These are phyloP conservation scores for Dendrocopos noguchii DNA, from an alignment of 2,113 vertebrate genomes.

Conservation along the genomic window DNA sequence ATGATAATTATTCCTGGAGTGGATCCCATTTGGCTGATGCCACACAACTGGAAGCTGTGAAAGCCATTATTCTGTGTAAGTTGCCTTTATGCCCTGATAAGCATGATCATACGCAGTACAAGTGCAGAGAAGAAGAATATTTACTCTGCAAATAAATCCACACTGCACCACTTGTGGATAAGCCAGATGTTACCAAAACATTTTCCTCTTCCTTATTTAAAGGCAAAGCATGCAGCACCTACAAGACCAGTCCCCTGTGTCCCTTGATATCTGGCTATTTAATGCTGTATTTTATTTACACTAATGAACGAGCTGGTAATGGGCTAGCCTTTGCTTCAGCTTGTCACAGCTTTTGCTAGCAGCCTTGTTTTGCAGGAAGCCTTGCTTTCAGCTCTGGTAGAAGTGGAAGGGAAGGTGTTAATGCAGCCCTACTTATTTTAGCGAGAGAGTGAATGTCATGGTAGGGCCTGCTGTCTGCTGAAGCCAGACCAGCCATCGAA, in stretches of 20 bases:
- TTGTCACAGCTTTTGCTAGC: constrained; percentile 35
- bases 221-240: background rate
- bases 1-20: background rate
- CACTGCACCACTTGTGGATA: background rate
- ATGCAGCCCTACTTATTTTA: constrained; percentile 40
- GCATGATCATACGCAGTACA: background rate
- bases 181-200: background rate
- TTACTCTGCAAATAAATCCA: background rate
- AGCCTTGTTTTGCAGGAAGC: background rate
- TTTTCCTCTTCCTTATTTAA: background rate
- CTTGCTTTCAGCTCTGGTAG: background rate
- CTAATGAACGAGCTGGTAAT: background rate
- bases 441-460: background rate
- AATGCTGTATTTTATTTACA: background rate
- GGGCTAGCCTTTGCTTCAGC: background rate
- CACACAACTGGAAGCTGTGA: background rate
- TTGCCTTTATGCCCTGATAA: background rate
- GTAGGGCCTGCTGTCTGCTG: too few species aligned
- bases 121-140: background rate
- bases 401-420: constrained; percentile 31
- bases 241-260: background rate
- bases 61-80: background rate
- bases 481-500: too few species aligned
- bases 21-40: background rate
- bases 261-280: background rate